phyloP scores from a whole-genome alignment of 30 jellyfish, hydroid and myxozoan species.

The Sanderia malayensis region DNA sequence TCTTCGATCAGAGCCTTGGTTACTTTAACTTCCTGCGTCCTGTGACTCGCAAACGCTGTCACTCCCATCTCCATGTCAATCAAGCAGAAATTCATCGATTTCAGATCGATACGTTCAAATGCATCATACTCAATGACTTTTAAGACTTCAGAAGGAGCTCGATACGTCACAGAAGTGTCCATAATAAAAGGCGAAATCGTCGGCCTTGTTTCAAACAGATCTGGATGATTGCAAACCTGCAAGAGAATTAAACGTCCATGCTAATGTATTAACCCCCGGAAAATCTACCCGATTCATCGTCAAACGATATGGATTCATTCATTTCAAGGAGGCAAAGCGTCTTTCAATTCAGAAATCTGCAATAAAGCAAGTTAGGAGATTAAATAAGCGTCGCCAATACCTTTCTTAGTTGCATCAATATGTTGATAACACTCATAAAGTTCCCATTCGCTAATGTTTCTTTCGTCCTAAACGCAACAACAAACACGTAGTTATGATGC shows the following conservation, averaged over 20 bases:
- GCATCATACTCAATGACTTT: constrained; percentile 53
- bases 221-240: constrained; percentile 99
- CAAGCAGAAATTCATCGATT: constrained; percentile 55
- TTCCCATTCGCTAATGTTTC: constrained; percentile 87
- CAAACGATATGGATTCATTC: no score
- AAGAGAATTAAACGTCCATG: no score
- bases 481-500: no score
- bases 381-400: no score
- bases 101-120: constrained; percentile 52
- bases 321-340: no score
- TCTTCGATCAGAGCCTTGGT: constrained; percentile 65
- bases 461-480: constrained; percentile 82
- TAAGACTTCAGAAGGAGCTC: constrained; percentile 59
- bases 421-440: constrained; percentile 87
- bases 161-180: constrained; percentile 63
- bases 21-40: constrained; percentile 74
- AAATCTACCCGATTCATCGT: no score
- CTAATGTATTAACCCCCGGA: no score
- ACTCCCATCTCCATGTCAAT: constrained; percentile 68
- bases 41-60: constrained; percentile 81
- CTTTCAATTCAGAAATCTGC: no score
- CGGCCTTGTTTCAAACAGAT: constrained; percentile 89
- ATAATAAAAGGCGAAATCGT: constrained; percentile 76
- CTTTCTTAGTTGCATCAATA: constrained; percentile 92
- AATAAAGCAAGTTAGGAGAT: no score